phyloP scores from a whole-genome alignment of 1,140 invertebrate genomes.

The Teleopsis dalmanni region DNA sequence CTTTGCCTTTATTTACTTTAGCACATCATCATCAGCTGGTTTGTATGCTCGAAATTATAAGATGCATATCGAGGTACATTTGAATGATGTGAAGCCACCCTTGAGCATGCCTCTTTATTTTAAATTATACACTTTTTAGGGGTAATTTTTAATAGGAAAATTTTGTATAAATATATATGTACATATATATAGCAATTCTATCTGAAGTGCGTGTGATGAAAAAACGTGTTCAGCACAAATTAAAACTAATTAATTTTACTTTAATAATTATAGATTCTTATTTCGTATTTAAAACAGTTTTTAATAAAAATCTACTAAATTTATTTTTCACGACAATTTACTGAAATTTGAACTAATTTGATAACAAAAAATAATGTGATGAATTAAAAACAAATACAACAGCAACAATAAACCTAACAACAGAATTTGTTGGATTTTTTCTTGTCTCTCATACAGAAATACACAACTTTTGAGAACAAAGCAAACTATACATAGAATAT shows the following conservation, averaged over 20 bases:
- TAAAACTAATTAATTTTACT: not conserved
- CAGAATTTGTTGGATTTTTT: too few species aligned
- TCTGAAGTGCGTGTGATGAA: not conserved
- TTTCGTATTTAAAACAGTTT: not conserved
- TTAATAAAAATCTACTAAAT: not conserved
- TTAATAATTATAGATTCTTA: not conserved
- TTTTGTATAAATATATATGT: not conserved
- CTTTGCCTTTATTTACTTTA: not conserved
- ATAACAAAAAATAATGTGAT: too few species aligned
- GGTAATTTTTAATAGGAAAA: not conserved
- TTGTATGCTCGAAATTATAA: too few species aligned
- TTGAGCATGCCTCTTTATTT: not conserved
- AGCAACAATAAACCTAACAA: too few species aligned
- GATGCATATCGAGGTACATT: too few species aligned
- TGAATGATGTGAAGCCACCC: too few species aligned
- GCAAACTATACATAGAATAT: too few species aligned
- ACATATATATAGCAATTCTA: not conserved
- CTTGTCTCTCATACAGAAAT: too few species aligned
- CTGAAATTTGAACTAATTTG: too few species aligned
- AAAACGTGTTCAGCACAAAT: not conserved
- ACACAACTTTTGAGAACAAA: too few species aligned
- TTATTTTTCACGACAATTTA: not conserved
- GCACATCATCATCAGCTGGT: not conserved
- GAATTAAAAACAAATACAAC: too few species aligned
- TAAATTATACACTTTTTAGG: not conserved